Evolutionary conservation across 1,140 invertebrate genomes (phyloP), one percentile per base, ranked within the genome.

Genomic region (Nomia melanderi): DNA sequence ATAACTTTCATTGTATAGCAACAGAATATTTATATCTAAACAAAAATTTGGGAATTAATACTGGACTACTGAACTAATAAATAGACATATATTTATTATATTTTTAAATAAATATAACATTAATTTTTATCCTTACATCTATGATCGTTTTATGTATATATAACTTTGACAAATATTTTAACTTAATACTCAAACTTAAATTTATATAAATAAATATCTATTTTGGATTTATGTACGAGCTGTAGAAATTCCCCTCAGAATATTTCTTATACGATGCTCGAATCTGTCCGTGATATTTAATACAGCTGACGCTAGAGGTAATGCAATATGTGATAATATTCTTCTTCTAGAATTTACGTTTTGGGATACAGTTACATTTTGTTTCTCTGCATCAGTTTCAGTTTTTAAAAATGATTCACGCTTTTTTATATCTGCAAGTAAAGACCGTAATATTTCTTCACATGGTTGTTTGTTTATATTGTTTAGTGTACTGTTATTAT

Each of bases 51-150:
- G 31, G 14, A 57, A 74, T 44, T 36, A 39, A 56, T 1, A 5
- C 31, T 57, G 33, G 39, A 75, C 64, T 69, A 59, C 64, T 33
- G 44, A 36, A 31, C 63, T 41, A 1, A 39, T 31, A 60, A 36
- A 60, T 31, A 33, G 12, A 29, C 47, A 56, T 65, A 67, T 67
- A 67, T 25, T 59, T 59, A 33, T 33, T 56, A 70, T 70, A 70
- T 14, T 72, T 53, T 27, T 47, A 77, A 31, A 60, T 14, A 39
- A 20, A 54, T 53, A 62, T 41, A 60, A 50, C 60, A 39, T 27
- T 63, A 54, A 60, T 33, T 41, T 39, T 12, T 44, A 56, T 31
- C 72, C 53, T 74, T 41, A 31, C 17, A 20, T 1, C 11, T 70
- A 23, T 3, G 14, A 2, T 20, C 20, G 11, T 27, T 12, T 7